phyloP scores from a whole-genome alignment of 2,797 vertebrate genomes.

The Chloroceryle amazona region DNA sequence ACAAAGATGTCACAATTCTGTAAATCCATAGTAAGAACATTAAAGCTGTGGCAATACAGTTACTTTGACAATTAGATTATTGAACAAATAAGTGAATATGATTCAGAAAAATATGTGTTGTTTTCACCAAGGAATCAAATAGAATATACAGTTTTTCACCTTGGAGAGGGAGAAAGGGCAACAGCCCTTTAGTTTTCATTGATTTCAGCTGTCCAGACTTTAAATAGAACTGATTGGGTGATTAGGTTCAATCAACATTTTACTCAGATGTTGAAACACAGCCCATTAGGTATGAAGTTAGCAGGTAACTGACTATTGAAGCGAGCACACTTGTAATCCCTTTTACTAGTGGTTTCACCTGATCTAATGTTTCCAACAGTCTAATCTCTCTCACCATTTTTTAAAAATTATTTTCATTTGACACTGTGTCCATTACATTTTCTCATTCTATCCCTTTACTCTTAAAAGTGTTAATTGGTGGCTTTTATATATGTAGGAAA shows the following conservation, averaged over 20 bases:
- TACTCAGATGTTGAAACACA: not conserved
- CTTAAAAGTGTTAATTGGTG: not conserved
- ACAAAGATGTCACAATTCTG: not conserved
- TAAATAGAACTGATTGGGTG: not conserved
- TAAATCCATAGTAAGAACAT: not conserved
- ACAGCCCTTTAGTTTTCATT: not conserved
- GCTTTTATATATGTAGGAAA: not conserved
- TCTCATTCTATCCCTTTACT: not conserved
- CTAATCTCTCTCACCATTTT: not conserved
- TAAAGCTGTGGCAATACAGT: not conserved
- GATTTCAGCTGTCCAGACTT: not conserved
- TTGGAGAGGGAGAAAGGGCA: not conserved
- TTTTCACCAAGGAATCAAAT: not conserved
- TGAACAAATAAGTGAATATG: not conserved
- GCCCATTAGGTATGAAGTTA: not conserved
- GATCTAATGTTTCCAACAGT: not conserved
- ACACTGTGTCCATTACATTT: not conserved
- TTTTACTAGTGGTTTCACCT: not conserved
- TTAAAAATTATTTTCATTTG: not conserved
- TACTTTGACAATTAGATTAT: not conserved
- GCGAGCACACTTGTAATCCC: not conserved
- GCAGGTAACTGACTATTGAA: not conserved
- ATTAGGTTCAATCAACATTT: constrained; percentile 3
- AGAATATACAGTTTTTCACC: not conserved
- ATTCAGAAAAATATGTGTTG: not conserved